Evolutionary conservation across 2,113 vertebrate species (phyloP).

Genomic region (Indicator indicator): DNA sequence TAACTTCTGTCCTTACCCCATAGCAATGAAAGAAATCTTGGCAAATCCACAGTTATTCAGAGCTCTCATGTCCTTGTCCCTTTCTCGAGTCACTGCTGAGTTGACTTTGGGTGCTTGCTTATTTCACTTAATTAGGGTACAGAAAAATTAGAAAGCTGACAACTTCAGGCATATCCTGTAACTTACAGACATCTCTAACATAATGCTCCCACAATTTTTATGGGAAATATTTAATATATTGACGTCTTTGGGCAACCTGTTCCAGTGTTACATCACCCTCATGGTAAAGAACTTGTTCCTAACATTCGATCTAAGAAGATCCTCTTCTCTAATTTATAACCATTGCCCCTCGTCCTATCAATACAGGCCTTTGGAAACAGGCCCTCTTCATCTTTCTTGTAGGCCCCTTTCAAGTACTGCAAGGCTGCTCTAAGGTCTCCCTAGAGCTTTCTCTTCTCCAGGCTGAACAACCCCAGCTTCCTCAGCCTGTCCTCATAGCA

Average conservation of each 20-base stretch:
- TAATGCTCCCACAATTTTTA: not conserved
- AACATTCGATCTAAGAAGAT: too few species aligned
- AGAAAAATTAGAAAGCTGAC: not conserved
- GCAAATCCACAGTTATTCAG: not conserved
- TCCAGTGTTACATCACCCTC: too few species aligned
- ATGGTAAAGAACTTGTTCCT: too few species aligned
- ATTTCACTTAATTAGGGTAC: not conserved
- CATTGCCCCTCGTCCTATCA: too few species aligned
- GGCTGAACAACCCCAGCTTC: too few species aligned
- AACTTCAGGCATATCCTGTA: not conserved
- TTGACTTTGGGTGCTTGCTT: not conserved
- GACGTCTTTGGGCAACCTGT: not conserved
- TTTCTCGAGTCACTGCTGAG: not conserved
- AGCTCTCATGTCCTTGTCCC: conserved; percentile 18
- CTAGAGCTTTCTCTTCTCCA: too few species aligned
- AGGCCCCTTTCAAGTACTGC: too few species aligned
- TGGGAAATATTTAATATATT: not conserved
- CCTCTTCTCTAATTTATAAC: too few species aligned
- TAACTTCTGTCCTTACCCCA: conserved; percentile 25
- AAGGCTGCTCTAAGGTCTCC: too few species aligned
- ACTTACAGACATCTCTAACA: not conserved
- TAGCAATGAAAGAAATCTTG: conserved; percentile 3
- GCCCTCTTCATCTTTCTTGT: too few species aligned
- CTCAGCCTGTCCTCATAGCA: too few species aligned
- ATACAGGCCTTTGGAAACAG: too few species aligned